Conservation (phyloP, 2,797 vertebrate species). For the Arvicola amphibius region DNA sequence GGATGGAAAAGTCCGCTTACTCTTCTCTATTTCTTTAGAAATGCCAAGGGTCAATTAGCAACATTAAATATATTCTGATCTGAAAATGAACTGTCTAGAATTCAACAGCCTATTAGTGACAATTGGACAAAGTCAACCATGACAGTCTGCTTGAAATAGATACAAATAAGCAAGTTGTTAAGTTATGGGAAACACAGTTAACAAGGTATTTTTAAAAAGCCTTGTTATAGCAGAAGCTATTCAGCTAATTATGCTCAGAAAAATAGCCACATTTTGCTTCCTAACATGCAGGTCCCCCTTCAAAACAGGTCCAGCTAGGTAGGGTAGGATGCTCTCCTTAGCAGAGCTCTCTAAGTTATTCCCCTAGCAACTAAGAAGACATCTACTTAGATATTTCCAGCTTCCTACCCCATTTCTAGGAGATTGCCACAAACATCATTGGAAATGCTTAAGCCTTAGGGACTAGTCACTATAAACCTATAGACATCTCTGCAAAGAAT, state of each 20-base stretch:
- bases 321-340: neutral
- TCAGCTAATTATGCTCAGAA: slow-evolving; percentile 60
- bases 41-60: slow-evolving; percentile 39
- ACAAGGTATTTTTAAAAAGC: slow-evolving; percentile 34
- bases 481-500: neutral
- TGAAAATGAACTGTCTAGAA: slow-evolving; percentile 42
- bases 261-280: neutral
- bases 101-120: slow-evolving; percentile 24
- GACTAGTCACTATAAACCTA: slow-evolving; percentile 27
- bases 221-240: slow-evolving; percentile 25
- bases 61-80: slow-evolving; percentile 48
- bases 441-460: neutral
- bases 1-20: neutral
- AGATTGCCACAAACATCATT: neutral
- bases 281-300: neutral
- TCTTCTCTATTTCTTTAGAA: neutral
- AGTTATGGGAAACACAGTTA: slow-evolving; percentile 33
- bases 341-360: neutral
- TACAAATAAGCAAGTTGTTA: slow-evolving; percentile 27
- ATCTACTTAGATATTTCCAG: neutral
- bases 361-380: neutral
- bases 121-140: slow-evolving; percentile 53
- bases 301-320: neutral
- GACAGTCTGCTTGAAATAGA: slow-evolving; percentile 41
- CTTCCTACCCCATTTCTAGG: neutral